phyloP scores from a whole-genome alignment of 2,113 vertebrate species.

The Nyctereutes procyonoides region DNA sequence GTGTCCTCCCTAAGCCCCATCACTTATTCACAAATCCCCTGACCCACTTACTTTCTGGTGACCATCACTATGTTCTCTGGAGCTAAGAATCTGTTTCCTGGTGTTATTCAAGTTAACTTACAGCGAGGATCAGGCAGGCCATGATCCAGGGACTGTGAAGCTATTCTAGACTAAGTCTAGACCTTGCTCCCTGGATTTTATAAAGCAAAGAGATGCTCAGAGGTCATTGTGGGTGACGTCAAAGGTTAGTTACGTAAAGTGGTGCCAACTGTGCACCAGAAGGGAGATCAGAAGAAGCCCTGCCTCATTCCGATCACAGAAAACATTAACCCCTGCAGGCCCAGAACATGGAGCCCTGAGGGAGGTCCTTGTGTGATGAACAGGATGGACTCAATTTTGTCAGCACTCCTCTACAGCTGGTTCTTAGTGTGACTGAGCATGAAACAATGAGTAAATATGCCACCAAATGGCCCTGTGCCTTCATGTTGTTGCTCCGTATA shows the following conservation, averaged over 20 bases:
- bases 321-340: background rate
- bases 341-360: background rate
- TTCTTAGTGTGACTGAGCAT: background rate
- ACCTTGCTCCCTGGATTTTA: background rate
- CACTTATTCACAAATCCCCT: background rate
- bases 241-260: background rate
- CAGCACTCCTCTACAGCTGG: background rate
- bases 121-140: background rate
- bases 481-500: background rate
- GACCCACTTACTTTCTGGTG: background rate
- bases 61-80: background rate
- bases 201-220: background rate
- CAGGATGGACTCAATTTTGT: background rate
- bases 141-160: background rate
- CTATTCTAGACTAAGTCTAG: background rate
- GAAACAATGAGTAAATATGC: background rate
- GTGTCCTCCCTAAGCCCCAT: background rate
- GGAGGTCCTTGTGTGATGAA: background rate
- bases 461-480: background rate
- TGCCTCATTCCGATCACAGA: accelerated
- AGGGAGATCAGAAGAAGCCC: background rate
- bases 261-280: background rate
- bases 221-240: background rate
- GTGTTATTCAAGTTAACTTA: background rate
- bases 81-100: background rate